phyloP scores from a whole-genome alignment of 1,140 invertebrate genomes.

The Pseudobourletiella spinata region DNA sequence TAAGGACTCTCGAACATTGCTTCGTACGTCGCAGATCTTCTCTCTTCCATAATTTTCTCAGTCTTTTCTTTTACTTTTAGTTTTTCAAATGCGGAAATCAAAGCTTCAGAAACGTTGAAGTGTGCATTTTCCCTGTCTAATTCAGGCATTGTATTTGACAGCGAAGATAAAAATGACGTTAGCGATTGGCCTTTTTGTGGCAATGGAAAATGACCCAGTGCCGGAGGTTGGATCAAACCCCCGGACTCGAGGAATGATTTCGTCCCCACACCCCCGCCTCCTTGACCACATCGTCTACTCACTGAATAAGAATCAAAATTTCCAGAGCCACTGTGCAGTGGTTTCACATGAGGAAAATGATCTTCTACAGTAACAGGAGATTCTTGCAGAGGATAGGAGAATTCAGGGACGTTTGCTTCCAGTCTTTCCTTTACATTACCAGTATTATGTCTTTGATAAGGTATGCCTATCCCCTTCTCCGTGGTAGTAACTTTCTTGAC shows the following conservation, averaged over 20 bases:
- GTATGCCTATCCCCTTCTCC: no score
- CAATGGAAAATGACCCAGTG: conserved; percentile 51
- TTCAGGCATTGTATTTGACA: conserved; percentile 59
- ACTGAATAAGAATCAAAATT: not conserved
- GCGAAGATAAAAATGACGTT: conserved; percentile 61
- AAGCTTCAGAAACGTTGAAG: conserved; percentile 72
- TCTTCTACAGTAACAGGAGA: conserved; percentile 17
- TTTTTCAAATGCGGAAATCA: conserved; percentile 69
- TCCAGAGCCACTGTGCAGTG: not conserved
- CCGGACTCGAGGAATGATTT: conserved; percentile 39
- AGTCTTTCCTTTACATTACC: conserved; percentile 4
- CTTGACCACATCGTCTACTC: not conserved
- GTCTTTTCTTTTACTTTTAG: conserved; percentile 35
- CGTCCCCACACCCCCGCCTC: not conserved
- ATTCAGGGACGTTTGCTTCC: conserved; percentile 18
- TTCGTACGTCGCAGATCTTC: conserved; percentile 12
- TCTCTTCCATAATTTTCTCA: conserved; percentile 13
- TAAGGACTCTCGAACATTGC: conserved; percentile 26
- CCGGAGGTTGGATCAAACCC: conserved; percentile 49
- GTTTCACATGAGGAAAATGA: conserved; percentile 15
- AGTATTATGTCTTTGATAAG: no score
- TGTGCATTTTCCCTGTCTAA: conserved; percentile 78
- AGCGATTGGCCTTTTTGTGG: conserved; percentile 64
- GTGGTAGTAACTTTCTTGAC: no score
- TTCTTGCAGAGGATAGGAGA: conserved; percentile 22